Conservation (phyloP, 1,140 invertebrate genomes). For the Drosophila triauraria region DNA sequence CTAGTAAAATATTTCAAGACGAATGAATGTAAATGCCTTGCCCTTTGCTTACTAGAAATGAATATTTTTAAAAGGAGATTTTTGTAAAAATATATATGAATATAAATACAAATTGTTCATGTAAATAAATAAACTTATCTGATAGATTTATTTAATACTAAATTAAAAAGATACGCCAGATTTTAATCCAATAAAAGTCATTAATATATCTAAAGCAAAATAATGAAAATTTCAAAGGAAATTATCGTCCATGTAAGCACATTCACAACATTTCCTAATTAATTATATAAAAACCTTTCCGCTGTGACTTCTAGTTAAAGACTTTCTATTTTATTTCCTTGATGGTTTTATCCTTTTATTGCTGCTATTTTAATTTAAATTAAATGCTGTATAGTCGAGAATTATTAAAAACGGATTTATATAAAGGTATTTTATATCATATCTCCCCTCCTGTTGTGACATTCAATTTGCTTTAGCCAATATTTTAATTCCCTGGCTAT, state of each 20-base stretch:
- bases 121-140: background rate
- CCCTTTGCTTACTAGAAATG: background rate
- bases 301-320: too few species aligned
- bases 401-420: background rate
- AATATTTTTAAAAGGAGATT: slow-evolving; percentile 1
- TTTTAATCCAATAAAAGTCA: too few species aligned
- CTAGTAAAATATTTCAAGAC: slow-evolving; percentile 4
- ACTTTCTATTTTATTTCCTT: background rate
- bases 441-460: background rate
- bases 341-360: too few species aligned
- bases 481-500: slow-evolving; percentile 40
- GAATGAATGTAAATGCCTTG: slow-evolving; percentile 26
- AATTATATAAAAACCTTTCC: background rate
- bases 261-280: too few species aligned
- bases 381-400: background rate
- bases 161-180: background rate
- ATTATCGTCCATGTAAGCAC: background rate
- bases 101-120: background rate
- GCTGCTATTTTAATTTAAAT: background rate
- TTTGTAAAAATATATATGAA: background rate
- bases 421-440: background rate
- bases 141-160: background rate
- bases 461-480: slow-evolving; percentile 13
- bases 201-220: too few species aligned
- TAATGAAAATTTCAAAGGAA: background rate